Conservation (phyloP, 2,888 invertebrate species). For the Caenorhabditis panamensis region DNA sequence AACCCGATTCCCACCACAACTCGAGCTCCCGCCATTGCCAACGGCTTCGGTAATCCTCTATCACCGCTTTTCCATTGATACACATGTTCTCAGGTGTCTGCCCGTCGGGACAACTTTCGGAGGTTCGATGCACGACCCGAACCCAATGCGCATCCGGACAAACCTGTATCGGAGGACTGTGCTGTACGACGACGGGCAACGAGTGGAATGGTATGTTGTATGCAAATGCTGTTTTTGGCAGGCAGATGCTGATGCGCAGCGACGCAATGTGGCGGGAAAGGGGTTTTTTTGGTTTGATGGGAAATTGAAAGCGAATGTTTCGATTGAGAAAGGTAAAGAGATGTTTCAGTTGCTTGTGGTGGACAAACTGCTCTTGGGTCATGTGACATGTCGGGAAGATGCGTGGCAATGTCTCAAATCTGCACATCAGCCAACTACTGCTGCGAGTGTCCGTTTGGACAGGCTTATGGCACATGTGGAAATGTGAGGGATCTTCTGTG, state of each 20-base stretch:
- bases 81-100: conserved; percentile 70
- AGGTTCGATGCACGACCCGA: conserved; percentile 73
- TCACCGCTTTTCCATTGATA: neutral
- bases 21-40: conserved; percentile 26
- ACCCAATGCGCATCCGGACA: conserved; percentile 75
- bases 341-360: conserved; percentile 78
- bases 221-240: conserved; percentile 11
- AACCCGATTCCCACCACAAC: conserved; percentile 36
- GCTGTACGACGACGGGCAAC: conserved; percentile 75
- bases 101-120: conserved; percentile 75
- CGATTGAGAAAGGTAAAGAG: too few species aligned
- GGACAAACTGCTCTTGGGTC: conserved; percentile 72
- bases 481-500: conserved; percentile 60
- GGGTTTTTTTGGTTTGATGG: conserved; percentile 5
- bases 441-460: conserved; percentile 79
- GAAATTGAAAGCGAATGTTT: too few species aligned
- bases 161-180: conserved; percentile 78
- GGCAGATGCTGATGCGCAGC: neutral
- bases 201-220: conserved; percentile 71
- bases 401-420: conserved; percentile 50
- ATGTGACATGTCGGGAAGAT: conserved; percentile 68
- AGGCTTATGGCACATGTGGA: conserved; percentile 74
- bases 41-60: conserved; percentile 52
- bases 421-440: conserved; percentile 79
- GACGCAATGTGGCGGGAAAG: conserved; percentile 12